Base-by-base conservation (phyloP, 2,888 invertebrate genomes). In the Phasia obesa region DNA sequence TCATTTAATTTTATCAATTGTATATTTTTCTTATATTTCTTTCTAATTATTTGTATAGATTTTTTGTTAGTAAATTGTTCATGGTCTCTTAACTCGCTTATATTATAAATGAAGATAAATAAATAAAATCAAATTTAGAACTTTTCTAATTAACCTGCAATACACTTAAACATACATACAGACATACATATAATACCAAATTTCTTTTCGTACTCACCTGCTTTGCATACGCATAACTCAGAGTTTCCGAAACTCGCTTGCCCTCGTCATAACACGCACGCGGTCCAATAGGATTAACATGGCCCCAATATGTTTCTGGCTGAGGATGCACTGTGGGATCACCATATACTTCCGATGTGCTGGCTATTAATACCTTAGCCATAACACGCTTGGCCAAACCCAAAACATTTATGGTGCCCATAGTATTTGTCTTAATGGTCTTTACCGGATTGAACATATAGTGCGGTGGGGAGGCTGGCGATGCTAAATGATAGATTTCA, bases 371-470 rank as follows among this genome's bases (percentile, higher is more conserved):
- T 70, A 99, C 95, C 89, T 95, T 95, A 7, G 98, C 99, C 87
- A 97, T 96, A 47, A 98, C 97, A 85, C 99, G 93, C 89, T 98
- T 96, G 0, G 98, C 98, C 85, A 99, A 92, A 65, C 97, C 97
- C 87, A 98, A 92, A 93, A 98, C 96, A 92, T 98, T 98, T 81
- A 98, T 97, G 31, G 98, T 98, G 69, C 91, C 99, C 89, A 99
- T 93, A 1, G 99, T 98, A 91, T 99, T 99, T 0, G 99, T 99
- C 92, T 99, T 99, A 86, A 99, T 97, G 17, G 99, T 99, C 92
- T 99, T 99, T 3, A 99, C 99, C 35, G 99, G 99, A 93, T 99
- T 99, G 90, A 97, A 96, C 99, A 99, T 99, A 90, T 99, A 99
- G 92, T 99, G 99, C 0, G 98, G 99, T 23, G 99, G 99, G 86